Conservation (phyloP, 2,797 vertebrate genomes). For the Thamnophis elegans region DNA sequence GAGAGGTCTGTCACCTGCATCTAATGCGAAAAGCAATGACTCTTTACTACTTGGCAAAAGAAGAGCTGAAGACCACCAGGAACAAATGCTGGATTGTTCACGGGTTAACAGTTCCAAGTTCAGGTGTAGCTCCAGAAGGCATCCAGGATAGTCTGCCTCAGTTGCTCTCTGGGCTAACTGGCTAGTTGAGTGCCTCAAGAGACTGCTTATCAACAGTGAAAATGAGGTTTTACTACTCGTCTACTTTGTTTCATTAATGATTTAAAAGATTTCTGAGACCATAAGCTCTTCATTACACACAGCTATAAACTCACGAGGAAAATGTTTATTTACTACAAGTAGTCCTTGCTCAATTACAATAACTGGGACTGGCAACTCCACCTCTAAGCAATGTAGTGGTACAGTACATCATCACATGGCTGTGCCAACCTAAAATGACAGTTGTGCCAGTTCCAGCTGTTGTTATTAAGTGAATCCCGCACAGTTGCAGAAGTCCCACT, state of each 20-base stretch:
- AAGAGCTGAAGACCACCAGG: neutral
- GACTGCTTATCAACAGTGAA: neutral
- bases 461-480: neutral
- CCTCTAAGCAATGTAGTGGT: neutral
- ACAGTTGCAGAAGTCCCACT: neutral
- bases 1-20: constrained; percentile 52
- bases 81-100: neutral
- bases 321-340: neutral
- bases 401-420: neutral
- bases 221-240: neutral
- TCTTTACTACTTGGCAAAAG: neutral
- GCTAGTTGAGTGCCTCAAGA: neutral
- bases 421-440: neutral
- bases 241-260: neutral
- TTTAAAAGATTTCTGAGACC: neutral
- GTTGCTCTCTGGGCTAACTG: neutral
- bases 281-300: neutral
- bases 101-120: too few relatives aligned
- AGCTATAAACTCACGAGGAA: neutral
- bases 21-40: neutral
- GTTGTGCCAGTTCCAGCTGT: neutral
- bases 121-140: neutral
- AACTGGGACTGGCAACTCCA: neutral
- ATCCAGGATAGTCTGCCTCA: neutral
- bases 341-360: neutral